Base-by-base conservation (phyloP, 2,888 invertebrate species). In the Myopa tessellatipennis region DNA sequence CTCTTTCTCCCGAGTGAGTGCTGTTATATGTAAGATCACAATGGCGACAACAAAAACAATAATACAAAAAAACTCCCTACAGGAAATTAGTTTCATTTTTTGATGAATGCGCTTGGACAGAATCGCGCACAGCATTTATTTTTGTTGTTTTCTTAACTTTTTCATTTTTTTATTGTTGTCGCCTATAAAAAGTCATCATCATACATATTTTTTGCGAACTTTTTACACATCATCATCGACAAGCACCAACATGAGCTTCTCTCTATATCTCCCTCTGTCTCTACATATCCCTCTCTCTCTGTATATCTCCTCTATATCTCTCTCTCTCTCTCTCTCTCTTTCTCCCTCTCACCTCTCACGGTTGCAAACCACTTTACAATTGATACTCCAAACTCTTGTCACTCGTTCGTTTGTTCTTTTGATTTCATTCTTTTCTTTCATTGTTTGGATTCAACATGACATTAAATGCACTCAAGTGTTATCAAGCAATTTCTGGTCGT, bases 51-150 rank as follows among this genome's bases (percentile, higher is more conserved):
- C 72, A 72, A 60, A 18, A 72, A 60, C 14, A 60, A 69, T 8
- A 70, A 69, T 10, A 14, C 50, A 55, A 55, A 87, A 52, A 52
- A 68, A 70, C 10, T 10, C 55, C 52, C 36, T 71, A 65, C 74
- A 50, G 74, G 74, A 74, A 87, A 87, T 87, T 87, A 87, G 87
- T 88, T 87, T 88, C 87, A 85, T 87, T 88, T 87, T 88, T 87
- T 88, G 88, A 88, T 87, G 87, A 88, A 87, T 87, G 88, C 86
- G 88, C 87, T 84, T 87, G 86, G 87, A 87, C 88, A 87, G 85
- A 85, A 87, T 87, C 84, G 84, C 83, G 83, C 79, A 79, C 81
- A 69, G 67, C 69, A 76, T 77, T 81, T 79, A 78, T 65, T 78
- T 45, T 52, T 14, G 73, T 52, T 14, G 69, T 71, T 14, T 61